Base-by-base conservation (phyloP, 2,888 invertebrate species). In the Maniola hyperantus region DNA sequence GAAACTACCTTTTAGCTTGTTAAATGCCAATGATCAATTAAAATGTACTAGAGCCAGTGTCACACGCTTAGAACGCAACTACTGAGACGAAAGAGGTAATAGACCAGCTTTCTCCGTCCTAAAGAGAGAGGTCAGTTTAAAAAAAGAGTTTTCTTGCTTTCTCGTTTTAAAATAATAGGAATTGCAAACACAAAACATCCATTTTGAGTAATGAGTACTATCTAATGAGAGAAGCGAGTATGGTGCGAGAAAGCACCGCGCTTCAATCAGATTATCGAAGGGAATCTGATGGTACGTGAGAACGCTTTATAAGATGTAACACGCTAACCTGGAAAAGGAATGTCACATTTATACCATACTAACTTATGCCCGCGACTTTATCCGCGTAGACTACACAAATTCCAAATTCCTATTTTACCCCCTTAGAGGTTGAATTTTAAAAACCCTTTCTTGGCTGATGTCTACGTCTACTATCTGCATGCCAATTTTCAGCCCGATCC, bases 81-180 rank as follows among this genome's bases (percentile, higher is more conserved):
- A 68, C 65, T 63, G 50, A 65, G 46, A 62, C 58, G 26, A 64
- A 67, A 65, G 51, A 46, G 62, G 51, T 55, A 67, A 54, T 51
- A 59, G 13, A 36, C 57, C 39, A 64, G 70, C 65, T 72, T 72
- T 72, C 72, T 67, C 65, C 54, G 58, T 51, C 65, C 44, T 59
- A 61, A 62, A 62, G 55, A 63, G 55, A 62, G 53, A 51, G 51
- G 53, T 36, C 46, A 53, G 20, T 44, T 18, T 13, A 46, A 64
- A 64, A 57, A 39, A 39, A 26, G 8, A 46, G 26, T 15, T 26
- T 36, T 20, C 39, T 51, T 36, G 26, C 8, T 18, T 48, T 48
- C 15, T 15, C 15, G 10, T 2, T 42, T 11, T 39, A 55, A 55
- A 55, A 18, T 5, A 18, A 55, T 11, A 15, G 7, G 10, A 44